These are phyloP conservation scores for Euclidia mi DNA, from an alignment of 2,888 invertebrate genomes.

Conservation along the genomic window DNA sequence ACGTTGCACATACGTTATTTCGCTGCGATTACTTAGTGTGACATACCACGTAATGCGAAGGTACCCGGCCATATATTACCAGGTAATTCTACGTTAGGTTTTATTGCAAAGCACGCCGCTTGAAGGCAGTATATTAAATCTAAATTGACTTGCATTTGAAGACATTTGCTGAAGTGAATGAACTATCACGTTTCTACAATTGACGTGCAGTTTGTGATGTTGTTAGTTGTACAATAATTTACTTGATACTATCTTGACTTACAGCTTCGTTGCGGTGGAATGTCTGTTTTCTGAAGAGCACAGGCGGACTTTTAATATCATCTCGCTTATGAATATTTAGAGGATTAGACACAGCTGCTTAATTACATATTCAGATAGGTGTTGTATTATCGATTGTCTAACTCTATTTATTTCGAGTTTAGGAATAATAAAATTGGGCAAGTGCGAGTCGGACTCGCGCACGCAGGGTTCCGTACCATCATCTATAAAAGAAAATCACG, in stretches of 20 bases:
- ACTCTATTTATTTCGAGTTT: too few relatives aligned
- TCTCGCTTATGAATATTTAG: too few relatives aligned
- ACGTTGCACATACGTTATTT: background rate
- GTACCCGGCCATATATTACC: background rate
- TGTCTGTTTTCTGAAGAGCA: background rate
- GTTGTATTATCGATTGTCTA: too few relatives aligned
- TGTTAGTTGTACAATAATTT: conserved; percentile 17
- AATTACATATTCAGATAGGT: too few relatives aligned
- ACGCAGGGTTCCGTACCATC: too few relatives aligned
- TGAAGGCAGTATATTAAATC: conserved; percentile 12
- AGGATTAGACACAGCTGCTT: too few relatives aligned
- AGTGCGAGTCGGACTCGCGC: too few relatives aligned
- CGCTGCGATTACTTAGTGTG: conserved; percentile 1
- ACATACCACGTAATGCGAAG: conserved; percentile 11
- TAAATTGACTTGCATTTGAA: conserved; percentile 21
- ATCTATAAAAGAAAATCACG: too few relatives aligned
- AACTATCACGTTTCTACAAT: conserved; percentile 24
- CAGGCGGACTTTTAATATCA: too few relatives aligned
- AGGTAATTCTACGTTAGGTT: conserved; percentile 10
- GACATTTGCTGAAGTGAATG: conserved; percentile 23
- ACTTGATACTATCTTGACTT: conserved; percentile 11
- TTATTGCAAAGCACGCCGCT: conserved; percentile 8
- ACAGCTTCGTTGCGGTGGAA: background rate
- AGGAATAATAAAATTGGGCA: too few relatives aligned
- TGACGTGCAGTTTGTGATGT: conserved; percentile 12